A percentile compares a stretch with the other conserved stretches of the same genome.
Conservation (phyloP, 2,797 vertebrate species). For the Rhincodon typus region DNA sequence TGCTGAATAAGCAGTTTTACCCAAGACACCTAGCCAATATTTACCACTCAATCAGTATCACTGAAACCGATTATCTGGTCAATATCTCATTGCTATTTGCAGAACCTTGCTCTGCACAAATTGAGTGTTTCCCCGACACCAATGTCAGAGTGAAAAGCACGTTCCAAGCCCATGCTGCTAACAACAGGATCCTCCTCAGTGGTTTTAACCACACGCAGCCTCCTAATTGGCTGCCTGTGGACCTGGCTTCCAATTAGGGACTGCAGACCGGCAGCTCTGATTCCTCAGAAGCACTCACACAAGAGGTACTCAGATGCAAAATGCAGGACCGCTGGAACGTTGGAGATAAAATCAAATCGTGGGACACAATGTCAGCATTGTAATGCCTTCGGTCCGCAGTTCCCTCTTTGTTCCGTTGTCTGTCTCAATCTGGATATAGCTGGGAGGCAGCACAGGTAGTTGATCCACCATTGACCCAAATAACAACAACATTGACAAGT, state of each 20-base stretch:
- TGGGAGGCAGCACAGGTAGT: no score
- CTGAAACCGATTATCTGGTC: neutral
- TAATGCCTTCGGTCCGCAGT: no score
- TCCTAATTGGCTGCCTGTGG: neutral
- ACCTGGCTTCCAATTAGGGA: neutral
- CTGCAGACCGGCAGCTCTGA: no score
- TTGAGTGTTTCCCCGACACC: neutral
- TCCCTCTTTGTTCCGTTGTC: no score
- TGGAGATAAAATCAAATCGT: no score
- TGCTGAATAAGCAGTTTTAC: neutral
- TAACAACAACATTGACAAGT: neutral
- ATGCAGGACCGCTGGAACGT: neutral
- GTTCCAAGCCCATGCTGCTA: neutral
- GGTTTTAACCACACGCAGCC: neutral
- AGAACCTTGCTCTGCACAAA: neutral
- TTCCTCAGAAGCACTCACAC: no score
- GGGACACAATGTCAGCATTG: no score
- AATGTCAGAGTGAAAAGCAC: neutral
- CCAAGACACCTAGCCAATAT: neutral
- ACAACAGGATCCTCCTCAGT: no score
- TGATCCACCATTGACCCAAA: neutral
- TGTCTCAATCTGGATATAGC: no score
- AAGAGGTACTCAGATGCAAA: neutral
- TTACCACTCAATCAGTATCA: neutral
- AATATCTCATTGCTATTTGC: neutral